phyloP scores from a whole-genome alignment of 2,797 vertebrate genomes.

The Pseudochaenichthys georgianus region DNA sequence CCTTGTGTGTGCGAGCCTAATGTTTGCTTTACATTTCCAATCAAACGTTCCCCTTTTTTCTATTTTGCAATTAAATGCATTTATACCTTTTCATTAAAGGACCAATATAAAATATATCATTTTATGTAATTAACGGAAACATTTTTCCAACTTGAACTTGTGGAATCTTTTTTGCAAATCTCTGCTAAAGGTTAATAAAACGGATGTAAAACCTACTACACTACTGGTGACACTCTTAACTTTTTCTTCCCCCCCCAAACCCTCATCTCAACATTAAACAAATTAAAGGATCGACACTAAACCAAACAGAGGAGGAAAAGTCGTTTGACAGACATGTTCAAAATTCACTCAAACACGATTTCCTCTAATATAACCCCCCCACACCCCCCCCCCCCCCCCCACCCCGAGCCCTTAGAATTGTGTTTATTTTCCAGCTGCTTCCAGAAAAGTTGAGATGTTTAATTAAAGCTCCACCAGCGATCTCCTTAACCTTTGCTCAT shows the following conservation, averaged over 20 bases:
- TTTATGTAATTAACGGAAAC: conserved; percentile 29
- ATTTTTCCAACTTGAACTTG: conserved; percentile 47
- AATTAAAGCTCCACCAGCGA: conserved; percentile 41
- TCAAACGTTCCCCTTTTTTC: conserved; percentile 3
- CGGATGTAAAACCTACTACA: conserved; percentile 51
- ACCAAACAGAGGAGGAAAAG: conserved; percentile 75
- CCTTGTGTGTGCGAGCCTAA: neutral
- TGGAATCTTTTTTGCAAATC: conserved; percentile 53
- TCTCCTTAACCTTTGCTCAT: conserved; percentile 37
- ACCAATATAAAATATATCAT: neutral
- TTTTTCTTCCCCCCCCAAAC: conserved; percentile 21
- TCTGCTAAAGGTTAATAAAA: conserved; percentile 73
- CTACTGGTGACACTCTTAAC: conserved; percentile 60
- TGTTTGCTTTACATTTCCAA: conserved; percentile 11
- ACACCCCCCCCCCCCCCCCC: neutral
- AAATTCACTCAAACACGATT: conserved; percentile 76
- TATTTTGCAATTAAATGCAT: neutral
- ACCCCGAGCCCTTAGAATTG: conserved; percentile 28
- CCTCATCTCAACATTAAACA: conserved; percentile 71
- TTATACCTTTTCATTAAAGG: neutral
- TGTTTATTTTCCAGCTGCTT: conserved; percentile 57
- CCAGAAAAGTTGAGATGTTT: conserved; percentile 35
- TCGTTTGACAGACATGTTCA: conserved; percentile 77
- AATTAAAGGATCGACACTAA: conserved; percentile 80
- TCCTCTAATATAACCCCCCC: conserved; percentile 59